These are phyloP conservation scores for Maccullochella peelii DNA, from an alignment of 2,113 vertebrate genomes.

Conservation along the genomic window DNA sequence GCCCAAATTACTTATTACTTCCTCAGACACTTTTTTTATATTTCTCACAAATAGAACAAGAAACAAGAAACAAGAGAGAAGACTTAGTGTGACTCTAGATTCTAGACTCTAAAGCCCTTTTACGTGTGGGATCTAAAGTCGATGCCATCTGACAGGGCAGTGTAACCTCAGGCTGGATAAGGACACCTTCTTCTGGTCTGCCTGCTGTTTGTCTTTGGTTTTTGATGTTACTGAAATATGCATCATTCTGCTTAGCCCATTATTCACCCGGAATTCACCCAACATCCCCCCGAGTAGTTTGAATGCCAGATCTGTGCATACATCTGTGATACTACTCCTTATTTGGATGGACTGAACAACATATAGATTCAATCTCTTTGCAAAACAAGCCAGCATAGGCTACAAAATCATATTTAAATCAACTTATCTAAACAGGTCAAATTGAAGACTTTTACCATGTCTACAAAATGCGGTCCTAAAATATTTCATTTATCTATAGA, in stretches of 20 bases:
- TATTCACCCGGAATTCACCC: not conserved
- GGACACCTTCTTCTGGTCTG: not conserved
- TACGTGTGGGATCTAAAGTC: not conserved
- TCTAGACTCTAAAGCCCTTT: not conserved
- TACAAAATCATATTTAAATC: constrained; percentile 63
- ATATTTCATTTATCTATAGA: constrained; percentile 56
- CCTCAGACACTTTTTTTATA: not conserved
- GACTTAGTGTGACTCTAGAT: not conserved
- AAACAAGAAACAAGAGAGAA: not conserved
- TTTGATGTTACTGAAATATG: constrained; percentile 34
- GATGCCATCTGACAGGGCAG: not conserved
- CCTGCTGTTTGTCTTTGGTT: constrained; percentile 34
- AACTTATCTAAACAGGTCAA: constrained; percentile 59
- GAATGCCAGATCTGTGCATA: not conserved
- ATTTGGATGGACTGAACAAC: not conserved
- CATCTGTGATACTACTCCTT: constrained; percentile 14
- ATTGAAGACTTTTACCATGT: constrained; percentile 52
- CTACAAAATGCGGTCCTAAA: constrained; percentile 37
- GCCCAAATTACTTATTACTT: not conserved
- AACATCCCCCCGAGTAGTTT: not conserved
- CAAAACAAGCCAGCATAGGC: constrained; percentile 56
- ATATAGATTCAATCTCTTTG: constrained; percentile 47
- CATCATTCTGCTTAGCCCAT: not conserved
- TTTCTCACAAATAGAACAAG: not conserved
- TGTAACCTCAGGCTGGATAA: not conserved